A percentile compares a stretch with the other conserved stretches of the same genome.
phyloP scores from a whole-genome alignment of 2,888 invertebrate species.

The Eupithecia vulgata region DNA sequence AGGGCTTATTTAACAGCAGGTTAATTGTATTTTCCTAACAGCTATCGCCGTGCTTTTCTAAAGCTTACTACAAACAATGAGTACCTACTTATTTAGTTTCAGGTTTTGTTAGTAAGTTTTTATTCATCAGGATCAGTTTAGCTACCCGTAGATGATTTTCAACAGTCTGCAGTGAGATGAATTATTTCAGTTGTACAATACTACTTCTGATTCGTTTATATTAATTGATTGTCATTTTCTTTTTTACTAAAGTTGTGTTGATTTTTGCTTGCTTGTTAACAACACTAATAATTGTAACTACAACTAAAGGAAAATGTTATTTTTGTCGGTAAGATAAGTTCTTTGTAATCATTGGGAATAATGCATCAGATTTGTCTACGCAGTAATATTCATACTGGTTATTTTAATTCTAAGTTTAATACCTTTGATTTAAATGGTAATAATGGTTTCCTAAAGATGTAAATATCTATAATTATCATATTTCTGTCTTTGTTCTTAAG shows the following conservation, averaged over 20 bases:
- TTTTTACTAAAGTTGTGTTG: too few species aligned
- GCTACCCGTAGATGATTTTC: too few species aligned
- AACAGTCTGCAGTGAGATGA: too few species aligned
- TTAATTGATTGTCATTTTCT: too few species aligned
- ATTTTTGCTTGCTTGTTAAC: not conserved
- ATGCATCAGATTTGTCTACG: not conserved
- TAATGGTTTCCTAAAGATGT: not conserved
- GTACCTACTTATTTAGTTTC: not conserved
- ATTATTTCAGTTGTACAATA: too few species aligned
- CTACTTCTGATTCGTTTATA: too few species aligned
- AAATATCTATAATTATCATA: conserved; percentile 1
- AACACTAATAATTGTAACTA: not conserved
- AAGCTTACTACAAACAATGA: not conserved
- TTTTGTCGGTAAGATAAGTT: not conserved
- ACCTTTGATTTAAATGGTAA: not conserved
- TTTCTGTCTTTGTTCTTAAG: conserved; percentile 25
- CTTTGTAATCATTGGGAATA: not conserved
- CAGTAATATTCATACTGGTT: not conserved
- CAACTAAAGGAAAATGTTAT: not conserved
- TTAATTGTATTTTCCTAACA: not conserved
- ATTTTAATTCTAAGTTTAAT: not conserved
- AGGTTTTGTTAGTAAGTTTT: not conserved
- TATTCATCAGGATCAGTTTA: not conserved
- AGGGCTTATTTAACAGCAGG: not conserved
- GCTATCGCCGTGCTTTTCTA: not conserved